Evolutionary conservation across 2,888 invertebrate species (phyloP), one percentile per base, ranked within the genome.

Genomic region (Drosophila demipolita): DNA sequence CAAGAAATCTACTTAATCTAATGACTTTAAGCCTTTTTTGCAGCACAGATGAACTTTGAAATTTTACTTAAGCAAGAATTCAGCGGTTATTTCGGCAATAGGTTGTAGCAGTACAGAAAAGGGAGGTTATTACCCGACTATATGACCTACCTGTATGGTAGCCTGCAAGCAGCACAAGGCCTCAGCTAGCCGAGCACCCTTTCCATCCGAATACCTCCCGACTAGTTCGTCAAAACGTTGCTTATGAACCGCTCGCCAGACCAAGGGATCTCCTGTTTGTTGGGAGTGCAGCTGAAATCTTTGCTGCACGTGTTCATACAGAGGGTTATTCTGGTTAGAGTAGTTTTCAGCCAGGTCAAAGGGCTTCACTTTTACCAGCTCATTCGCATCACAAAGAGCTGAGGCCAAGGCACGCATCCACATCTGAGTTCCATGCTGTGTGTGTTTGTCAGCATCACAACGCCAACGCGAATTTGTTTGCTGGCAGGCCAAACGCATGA

Each of bases 401-500:
- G 96, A 95, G 58, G 96, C 92, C 17, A 95, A 93, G 20, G 95
- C 96, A 88, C 97, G 94, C 40, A 94, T 93, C 68, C 95, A 92
- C 84, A 95, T 94, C 90, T 95, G 94, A 29, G 81, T 72, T 4
- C 93, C 92, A 76, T 93, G 93, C 8, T 63, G 42, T 3, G 45
- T 58, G 80, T 95, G 95, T 11, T 94, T 91, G 1, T 90, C 78
- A 59, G 93, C 52, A 15, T 69, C 94, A 45, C 93, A 90, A 33
- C 92, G 91, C 93, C 95, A 95, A 45, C 93, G 93, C 9, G 93
- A 91, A n/a, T 93, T 93, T 0, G 95, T 94, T 80, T 96, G 95
- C 87, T 97, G 97, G 58, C 96, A 95, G 2, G 96, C 96, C 66
- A 97, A 89, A 79, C 97, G 94, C 87, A 97, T 91, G 92, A 97